phyloP scores from a whole-genome alignment of 2,113 vertebrate genomes.

The Acanthochromis polyacanthus region DNA sequence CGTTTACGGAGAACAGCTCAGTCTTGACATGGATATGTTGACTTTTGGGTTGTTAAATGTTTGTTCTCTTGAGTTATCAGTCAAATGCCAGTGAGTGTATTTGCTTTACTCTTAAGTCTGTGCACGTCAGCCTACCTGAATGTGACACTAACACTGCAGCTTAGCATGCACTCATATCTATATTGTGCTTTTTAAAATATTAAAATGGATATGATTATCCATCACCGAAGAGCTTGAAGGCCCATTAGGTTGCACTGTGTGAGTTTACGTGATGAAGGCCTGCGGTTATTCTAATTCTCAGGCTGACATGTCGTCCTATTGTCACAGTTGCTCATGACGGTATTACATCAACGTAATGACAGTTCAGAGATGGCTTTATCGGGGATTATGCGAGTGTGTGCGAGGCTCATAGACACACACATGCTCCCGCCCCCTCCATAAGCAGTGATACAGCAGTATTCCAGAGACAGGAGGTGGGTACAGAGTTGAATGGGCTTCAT shows the following conservation, averaged over 20 bases:
- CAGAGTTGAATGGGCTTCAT: constrained; percentile 62
- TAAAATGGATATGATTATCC: constrained; percentile 8
- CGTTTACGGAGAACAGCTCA: neutral
- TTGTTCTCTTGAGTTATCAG: too few species aligned
- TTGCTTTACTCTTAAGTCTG: too few species aligned
- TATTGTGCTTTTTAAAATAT: neutral
- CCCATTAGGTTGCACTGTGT: neutral
- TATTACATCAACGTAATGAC: constrained; percentile 1
- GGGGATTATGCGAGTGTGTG: constrained; percentile 22
- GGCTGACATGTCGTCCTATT: neutral
- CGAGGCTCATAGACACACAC: neutral
- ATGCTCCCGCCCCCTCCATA: neutral
- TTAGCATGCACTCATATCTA: neutral
- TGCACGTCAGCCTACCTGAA: neutral
- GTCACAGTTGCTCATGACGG: neutral
- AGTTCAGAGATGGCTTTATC: constrained; percentile 24
- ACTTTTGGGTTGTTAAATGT: neutral
- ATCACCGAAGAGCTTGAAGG: constrained; percentile 1
- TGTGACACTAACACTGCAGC: neutral
- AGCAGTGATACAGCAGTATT: constrained; percentile 56
- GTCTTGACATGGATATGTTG: neutral
- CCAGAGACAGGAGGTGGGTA: constrained; percentile 41
- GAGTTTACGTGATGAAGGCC: constrained; percentile 11
- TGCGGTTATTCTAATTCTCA: constrained; percentile 5
- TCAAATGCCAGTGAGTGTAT: too few species aligned